Evolutionary conservation across 1,140 invertebrate species (phyloP), one percentile per base, ranked within the genome.

Genomic region (Teleopsis dalmanni): DNA sequence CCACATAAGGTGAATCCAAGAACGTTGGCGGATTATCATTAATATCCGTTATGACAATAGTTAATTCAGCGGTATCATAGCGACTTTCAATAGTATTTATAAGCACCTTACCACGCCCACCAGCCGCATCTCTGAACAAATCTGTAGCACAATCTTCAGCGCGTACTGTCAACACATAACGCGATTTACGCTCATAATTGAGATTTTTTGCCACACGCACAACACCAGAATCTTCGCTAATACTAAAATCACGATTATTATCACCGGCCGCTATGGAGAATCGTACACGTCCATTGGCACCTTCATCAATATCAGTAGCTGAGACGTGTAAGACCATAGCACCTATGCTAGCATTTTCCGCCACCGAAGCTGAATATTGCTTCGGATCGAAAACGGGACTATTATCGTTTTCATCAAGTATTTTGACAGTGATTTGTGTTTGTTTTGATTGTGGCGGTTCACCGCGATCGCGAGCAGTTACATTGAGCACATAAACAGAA

Each of bases 11-110:
- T 1, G 90, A 94, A 71, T 90, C 85, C 29, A 90, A 71, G 65
- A 98, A 97, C 1, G 88, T 84, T 2, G 94, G 94, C 7, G 88
- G 81, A 62, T 94, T 94, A 73, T 98, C 95, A 72, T 98, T 97
- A 55, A 97, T 87, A 73, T 98, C 94, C 21, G 84, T 79, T 4
- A 99, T 57, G 14, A 62, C 74, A 29, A 82, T 79, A 21, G 73
- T 75, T n/a, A 82, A 71, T 64, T 81, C 78, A 1, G 87, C 84
- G 1, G 80, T 83, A 57, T 89, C 85, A 37, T 76, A 77, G 8
- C 78, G 53, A 4, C 52, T 74, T 0, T 76, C 68, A 21, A 26
- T 23, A 3, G 25, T 27, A 25, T 50, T 38, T 31, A 46, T 27
- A 47, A 19, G 37, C 23, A 44, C 33, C 10, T 48, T 37, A 3